Base-by-base conservation (phyloP, 92 coral and sea anemone species). In the Desmophyllum pertusum region DNA sequence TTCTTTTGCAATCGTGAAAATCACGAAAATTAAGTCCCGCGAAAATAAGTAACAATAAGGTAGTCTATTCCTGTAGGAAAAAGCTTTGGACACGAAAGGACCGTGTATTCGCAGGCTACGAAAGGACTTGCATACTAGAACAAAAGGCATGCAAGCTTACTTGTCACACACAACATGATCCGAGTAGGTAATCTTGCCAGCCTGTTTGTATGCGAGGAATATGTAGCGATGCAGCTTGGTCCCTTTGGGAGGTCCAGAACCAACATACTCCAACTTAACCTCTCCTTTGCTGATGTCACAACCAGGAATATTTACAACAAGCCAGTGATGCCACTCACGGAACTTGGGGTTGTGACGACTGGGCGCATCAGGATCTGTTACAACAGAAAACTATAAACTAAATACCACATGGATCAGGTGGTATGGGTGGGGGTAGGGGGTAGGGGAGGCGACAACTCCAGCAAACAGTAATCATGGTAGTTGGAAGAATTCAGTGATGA, bases 321-420 rank as follows among this genome's bases (percentile, higher is more conserved):
- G 87, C 93, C 93, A 89, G 79, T 89, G 93, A 37, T 89, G 93
- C 93, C 93, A 89, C 38, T 89, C 93, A 23, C 90, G 90, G 80
- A 75, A 86, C 77, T 81, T 75, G 33, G 90, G 90, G 31, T 81
- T 7, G 9, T 45, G 21, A 43, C 93, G 90, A 43, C 93, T 86
- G n/a, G 93, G 93, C 61, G 93, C 93, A 77, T 89, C 93, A 55
- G 93, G 90, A 64, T 89, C 93, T 89, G 77, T 30, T 46, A 71
- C 10, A 63, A 40, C 8, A 23, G 19, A 37, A 72, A 19, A 46
- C 11, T 21, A 29, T 18, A 7, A 64, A 64, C 9, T 64, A 0
- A 7, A 10, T 64, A n/a, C n/a, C n/a, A n/a, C n/a, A n/a, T n/a
- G n/a, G n/a, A n/a, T n/a, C n/a, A n/a, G n/a, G n/a, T n/a, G n/a